Percentiles rank a stretch among this genome's conserved stretches.
These are phyloP conservation scores for Bothrops alternatus DNA, from an alignment of 2,797 vertebrate genomes.

Conservation along the genomic window DNA sequence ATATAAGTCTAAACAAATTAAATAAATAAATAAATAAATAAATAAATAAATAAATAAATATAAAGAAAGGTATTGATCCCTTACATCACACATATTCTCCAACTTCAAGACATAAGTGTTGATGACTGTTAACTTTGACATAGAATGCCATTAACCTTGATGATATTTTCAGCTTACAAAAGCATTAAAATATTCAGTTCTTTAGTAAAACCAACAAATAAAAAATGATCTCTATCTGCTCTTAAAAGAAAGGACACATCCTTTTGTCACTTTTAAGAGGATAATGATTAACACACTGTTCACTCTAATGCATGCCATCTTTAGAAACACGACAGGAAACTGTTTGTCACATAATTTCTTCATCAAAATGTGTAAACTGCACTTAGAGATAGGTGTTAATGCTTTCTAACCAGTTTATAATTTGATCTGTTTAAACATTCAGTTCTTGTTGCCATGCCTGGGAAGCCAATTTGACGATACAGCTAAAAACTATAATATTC, in stretches of 20 bases:
- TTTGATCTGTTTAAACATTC: slow-evolving; percentile 49
- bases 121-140: slow-evolving; percentile 15
- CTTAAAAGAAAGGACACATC: slow-evolving; percentile 34
- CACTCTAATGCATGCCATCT: slow-evolving; percentile 41
- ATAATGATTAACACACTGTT: slow-evolving; percentile 55
- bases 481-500: neutral
- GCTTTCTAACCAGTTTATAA: slow-evolving; percentile 13
- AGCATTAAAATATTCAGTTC: slow-evolving; percentile 35
- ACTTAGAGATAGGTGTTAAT: slow-evolving; percentile 53
- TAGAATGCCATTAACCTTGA: neutral
- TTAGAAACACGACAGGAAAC: slow-evolving; percentile 5
- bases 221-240: slow-evolving; percentile 21
- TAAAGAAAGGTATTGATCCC: slow-evolving; percentile 21
- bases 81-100: neutral
- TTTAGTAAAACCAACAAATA: slow-evolving; percentile 28
- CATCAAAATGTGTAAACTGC: slow-evolving; percentile 22
- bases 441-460: slow-evolving; percentile 49
- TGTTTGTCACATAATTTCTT: slow-evolving; percentile 32
- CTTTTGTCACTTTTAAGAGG: slow-evolving; percentile 44
- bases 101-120: slow-evolving; percentile 22
- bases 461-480: neutral
- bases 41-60: neutral
- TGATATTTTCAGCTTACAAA: slow-evolving; percentile 1
- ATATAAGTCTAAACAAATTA: no score
- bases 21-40: no score